These are phyloP conservation scores for Gopherus evgoodei DNA, from an alignment of 2,113 vertebrate species.

Conservation along the genomic window DNA sequence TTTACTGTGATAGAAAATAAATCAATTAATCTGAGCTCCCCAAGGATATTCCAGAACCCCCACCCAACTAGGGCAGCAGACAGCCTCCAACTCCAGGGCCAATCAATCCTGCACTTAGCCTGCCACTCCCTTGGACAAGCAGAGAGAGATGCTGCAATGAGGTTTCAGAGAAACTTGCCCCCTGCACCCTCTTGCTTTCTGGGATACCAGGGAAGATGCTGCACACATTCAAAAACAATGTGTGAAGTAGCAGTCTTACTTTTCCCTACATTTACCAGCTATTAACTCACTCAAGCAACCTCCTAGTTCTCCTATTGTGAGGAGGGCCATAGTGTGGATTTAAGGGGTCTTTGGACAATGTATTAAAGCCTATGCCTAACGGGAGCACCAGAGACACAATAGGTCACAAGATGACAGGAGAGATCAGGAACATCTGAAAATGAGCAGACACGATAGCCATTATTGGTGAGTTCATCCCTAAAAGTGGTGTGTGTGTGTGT, in stretches of 20 bases:
- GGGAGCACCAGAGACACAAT: neutral
- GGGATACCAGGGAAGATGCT: neutral
- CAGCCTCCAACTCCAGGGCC: neutral
- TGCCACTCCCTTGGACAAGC: neutral
- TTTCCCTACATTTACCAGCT: neutral
- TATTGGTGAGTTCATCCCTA: neutral
- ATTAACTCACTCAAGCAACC: neutral
- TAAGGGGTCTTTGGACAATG: neutral
- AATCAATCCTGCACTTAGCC: neutral
- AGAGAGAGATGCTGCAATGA: too few species aligned
- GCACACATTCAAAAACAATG: neutral
- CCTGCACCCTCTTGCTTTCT: neutral
- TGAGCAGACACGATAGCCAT: neutral
- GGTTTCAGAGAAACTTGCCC: neutral
- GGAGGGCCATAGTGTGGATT: neutral
- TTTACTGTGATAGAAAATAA: neutral
- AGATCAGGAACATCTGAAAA: neutral
- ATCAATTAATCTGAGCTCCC: neutral
- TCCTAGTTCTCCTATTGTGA: neutral
- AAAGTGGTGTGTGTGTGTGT: neutral
- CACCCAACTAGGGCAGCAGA: rapidly evolving
- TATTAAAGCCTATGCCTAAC: neutral
- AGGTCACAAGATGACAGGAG: neutral
- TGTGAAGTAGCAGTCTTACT: neutral
- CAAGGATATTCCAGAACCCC: too few species aligned